Evolutionary conservation across 2,888 invertebrate species (phyloP).

Genomic region (Macrophya annulata): DNA sequence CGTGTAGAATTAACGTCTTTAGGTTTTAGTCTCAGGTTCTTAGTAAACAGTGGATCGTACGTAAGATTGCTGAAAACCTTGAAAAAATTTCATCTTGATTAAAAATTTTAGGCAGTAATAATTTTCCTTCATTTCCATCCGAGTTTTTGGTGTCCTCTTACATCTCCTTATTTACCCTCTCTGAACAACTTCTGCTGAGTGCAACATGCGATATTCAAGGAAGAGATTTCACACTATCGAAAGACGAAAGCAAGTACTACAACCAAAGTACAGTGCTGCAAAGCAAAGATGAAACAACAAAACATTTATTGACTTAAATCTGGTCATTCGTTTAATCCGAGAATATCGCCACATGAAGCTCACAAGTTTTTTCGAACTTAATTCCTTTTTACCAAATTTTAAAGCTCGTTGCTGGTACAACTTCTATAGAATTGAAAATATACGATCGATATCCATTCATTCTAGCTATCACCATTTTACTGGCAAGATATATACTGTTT

Average conservation of each 20-base stretch:
- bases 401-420: neutral
- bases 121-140: neutral
- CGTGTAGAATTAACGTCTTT: neutral
- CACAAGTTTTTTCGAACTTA: neutral
- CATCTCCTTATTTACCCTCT: constrained; percentile 9
- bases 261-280: neutral
- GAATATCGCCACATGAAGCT: neutral
- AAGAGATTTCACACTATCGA: neutral
- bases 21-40: neutral
- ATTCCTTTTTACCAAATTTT: neutral
- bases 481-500: neutral
- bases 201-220: neutral
- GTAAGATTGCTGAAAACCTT: neutral
- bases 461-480: neutral
- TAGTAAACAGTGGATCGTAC: neutral
- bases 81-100: neutral
- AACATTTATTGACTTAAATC: too few relatives aligned
- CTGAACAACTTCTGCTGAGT: neutral
- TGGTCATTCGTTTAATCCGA: too few relatives aligned
- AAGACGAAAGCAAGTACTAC: constrained; percentile 27
- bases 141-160: neutral
- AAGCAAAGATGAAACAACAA: too few relatives aligned
- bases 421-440: neutral
- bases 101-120: constrained; percentile 5
- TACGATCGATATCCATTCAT: neutral